Conservation (phyloP, 2,113 vertebrate genomes). For the Stegastes partitus region DNA sequence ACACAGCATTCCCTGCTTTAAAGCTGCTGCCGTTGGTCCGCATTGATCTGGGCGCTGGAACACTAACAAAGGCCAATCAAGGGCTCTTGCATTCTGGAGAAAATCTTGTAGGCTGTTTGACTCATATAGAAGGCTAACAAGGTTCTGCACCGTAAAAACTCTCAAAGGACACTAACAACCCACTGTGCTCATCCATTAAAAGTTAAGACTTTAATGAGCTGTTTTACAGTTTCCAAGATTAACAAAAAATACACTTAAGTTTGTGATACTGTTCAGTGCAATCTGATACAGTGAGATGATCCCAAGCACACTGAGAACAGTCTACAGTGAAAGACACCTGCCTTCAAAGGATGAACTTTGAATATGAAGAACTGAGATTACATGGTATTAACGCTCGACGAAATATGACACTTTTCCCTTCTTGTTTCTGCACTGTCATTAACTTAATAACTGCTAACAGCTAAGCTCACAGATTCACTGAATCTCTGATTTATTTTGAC, state of each 20-base stretch:
- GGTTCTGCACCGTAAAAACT: slow-evolving; percentile 29
- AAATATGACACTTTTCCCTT: slow-evolving; percentile 41
- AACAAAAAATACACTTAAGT: background rate
- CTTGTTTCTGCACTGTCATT: slow-evolving; percentile 13
- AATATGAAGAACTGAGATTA: slow-evolving; percentile 59
- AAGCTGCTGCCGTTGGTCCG: slow-evolving; percentile 50
- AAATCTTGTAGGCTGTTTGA: slow-evolving; percentile 40
- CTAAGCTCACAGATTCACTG: background rate
- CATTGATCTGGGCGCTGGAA: slow-evolving; percentile 59
- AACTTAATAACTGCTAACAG: background rate
- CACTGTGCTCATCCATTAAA: slow-evolving; percentile 26
- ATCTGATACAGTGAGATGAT: background rate
- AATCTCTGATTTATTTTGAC: slow-evolving; percentile 16
- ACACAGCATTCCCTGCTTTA: slow-evolving; percentile 33
- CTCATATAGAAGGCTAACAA: slow-evolving; percentile 37
- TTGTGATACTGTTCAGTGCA: background rate
- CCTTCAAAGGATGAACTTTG: slow-evolving; percentile 19
- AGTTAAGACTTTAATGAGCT: slow-evolving; percentile 16
- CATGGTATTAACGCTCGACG: slow-evolving; percentile 24
- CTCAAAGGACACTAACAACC: slow-evolving; percentile 30
- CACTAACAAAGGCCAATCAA: slow-evolving; percentile 72
- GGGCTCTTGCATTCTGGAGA: slow-evolving; percentile 25
- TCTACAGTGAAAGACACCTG: background rate
- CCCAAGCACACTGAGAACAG: background rate
- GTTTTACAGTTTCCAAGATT: slow-evolving; percentile 17